A percentile compares a stretch with the other conserved stretches of the same genome.
Evolutionary conservation across 2,113 vertebrate species (phyloP).

Genomic region (Sorex araneus): DNA sequence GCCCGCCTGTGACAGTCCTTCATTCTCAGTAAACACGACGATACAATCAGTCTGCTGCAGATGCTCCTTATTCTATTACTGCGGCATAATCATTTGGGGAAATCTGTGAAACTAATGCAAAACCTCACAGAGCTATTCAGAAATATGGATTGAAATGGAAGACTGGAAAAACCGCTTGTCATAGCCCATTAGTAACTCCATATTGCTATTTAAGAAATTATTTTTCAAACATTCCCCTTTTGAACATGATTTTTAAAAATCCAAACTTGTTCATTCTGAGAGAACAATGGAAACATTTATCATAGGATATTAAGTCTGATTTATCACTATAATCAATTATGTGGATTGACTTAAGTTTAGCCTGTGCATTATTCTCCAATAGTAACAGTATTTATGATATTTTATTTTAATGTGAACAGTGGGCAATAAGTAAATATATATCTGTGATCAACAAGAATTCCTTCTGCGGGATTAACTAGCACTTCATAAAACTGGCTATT

Average conservation of each 20-base stretch:
- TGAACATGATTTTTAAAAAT: not conserved
- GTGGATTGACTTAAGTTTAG: not conserved
- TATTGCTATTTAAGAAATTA: slow-evolving; percentile 50
- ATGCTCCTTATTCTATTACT: slow-evolving; percentile 68
- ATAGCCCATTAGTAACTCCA: slow-evolving; percentile 51
- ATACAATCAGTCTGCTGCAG: slow-evolving; percentile 55
- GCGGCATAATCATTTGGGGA: slow-evolving; percentile 50
- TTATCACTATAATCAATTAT: not conserved
- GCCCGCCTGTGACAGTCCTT: slow-evolving; percentile 17
- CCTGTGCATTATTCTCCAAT: slow-evolving; percentile 14
- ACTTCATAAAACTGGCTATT: not conserved
- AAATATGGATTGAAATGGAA: slow-evolving; percentile 70
- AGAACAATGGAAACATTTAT: slow-evolving; percentile 54
- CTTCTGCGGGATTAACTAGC: not conserved
- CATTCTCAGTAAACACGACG: slow-evolving; percentile 37
- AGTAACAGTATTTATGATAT: not conserved
- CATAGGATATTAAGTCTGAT: not conserved
- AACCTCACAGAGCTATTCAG: slow-evolving; percentile 60
- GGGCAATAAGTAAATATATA: not conserved
- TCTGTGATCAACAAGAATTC: slow-evolving; percentile 31
- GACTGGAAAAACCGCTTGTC: slow-evolving; percentile 58
- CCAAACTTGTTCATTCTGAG: slow-evolving; percentile 56
- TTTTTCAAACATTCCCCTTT: slow-evolving; percentile 56
- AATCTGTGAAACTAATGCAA: slow-evolving; percentile 69
- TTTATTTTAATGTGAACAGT: not conserved